A percentile compares a stretch with the other conserved stretches of the same genome.
phyloP scores from a whole-genome alignment of 2,888 invertebrate species.

The Brenthis daphne region DNA sequence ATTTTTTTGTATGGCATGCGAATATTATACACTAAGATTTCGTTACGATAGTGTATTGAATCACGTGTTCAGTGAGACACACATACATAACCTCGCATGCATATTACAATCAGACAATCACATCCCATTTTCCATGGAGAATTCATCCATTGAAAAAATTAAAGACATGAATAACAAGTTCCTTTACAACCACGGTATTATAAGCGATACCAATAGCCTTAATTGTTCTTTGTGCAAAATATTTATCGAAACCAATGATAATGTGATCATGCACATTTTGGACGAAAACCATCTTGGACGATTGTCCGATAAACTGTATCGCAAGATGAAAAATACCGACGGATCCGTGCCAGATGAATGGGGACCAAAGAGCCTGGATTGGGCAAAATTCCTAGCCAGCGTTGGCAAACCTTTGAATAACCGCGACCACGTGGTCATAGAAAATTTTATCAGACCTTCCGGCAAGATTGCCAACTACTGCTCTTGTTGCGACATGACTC shows the following conservation, averaged over 20 bases:
- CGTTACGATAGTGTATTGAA: conserved; percentile 74
- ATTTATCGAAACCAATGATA: conserved; percentile 57
- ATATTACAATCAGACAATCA: conserved; percentile 68
- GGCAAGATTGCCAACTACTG: conserved; percentile 74
- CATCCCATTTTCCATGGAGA: conserved; percentile 61
- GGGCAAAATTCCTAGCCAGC: conserved; percentile 73
- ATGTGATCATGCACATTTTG: conserved; percentile 63
- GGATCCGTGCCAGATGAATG: conserved; percentile 70
- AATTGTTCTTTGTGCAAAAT: conserved; percentile 63
- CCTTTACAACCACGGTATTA: conserved; percentile 59
- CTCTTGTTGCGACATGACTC: conserved; percentile 71
- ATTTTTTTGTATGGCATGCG: conserved; percentile 76
- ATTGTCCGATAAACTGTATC: conserved; percentile 67
- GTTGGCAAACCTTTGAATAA: conserved; percentile 69
- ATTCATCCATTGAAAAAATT: conserved; percentile 61
- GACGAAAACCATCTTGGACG: conserved; percentile 71
- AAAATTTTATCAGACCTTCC: conserved; percentile 73
- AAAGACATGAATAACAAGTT: conserved; percentile 69
- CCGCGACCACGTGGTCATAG: conserved; percentile 71
- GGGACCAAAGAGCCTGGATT: conserved; percentile 74
- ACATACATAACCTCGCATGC: conserved; percentile 69
- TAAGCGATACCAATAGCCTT: conserved; percentile 48
- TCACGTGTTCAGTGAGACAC: conserved; percentile 73
- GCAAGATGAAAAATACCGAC: conserved; percentile 64
- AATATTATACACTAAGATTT: conserved; percentile 74